Base-by-base conservation (phyloP, 2,888 invertebrate species). In the Miltochrista miniata region DNA sequence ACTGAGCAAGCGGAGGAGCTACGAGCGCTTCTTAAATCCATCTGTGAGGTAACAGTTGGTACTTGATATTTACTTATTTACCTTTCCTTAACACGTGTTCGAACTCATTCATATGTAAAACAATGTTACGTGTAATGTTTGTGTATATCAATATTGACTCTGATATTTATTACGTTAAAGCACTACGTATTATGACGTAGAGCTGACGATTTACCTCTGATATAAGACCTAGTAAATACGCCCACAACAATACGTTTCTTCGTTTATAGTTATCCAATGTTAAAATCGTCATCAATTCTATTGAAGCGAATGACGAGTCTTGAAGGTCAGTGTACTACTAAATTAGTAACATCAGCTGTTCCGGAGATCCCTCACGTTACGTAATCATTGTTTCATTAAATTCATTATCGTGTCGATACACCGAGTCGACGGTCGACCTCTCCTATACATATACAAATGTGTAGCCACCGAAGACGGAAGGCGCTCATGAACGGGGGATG, bases 401-500 rank as follows among this genome's bases (percentile, higher is more conserved):
- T 59, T 62, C 59, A 63, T 66, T 61, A 59, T 56, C 46, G 56
- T 66, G 61, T 56, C 58, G 52, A 61, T 65, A 60, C 48, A 52
- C 49, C 54, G 56, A 54, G 36, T 55, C 52, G 50, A 58, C 49
- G 54, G 40, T 45, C 57, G 61, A 50, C 45, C 47, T 44, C 49
- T 44, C 37, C 47, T 59, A 61, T 64, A 64, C 45, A 58, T 68
- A 56, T 57, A 60, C 43, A 61, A 48, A 54, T 59, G 54, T 60
- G 59, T 71, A 63, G 54, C 55, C 59, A 64, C 68, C 64, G 68
- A 69, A 76, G 75, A 72, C 74, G 69, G 68, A 73, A 75, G 74
- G 72, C 76, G 72, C 70, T 76, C 68, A 79, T 70, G 68, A 74
- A 72, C 74, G 81, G 81, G 86, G 84, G 82, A 81, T 83, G 83